Conservation (phyloP, 2,113 vertebrate species). For the Caracal caracal region DNA sequence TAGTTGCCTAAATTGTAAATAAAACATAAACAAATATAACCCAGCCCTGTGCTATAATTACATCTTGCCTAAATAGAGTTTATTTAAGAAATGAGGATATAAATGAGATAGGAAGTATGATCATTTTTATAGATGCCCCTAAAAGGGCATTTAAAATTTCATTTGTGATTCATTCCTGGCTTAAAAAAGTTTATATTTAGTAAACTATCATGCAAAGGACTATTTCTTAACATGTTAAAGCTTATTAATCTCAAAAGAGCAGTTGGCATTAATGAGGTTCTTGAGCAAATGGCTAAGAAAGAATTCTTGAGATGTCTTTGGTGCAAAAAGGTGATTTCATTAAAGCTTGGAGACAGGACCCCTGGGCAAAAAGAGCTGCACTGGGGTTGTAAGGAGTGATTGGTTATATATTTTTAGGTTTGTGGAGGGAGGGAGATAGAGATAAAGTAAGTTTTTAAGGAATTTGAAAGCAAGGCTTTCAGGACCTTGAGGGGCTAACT, state of each 20-base stretch:
- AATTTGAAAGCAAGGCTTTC: too few relatives aligned
- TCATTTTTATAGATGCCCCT: background rate
- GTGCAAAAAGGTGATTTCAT: too few relatives aligned
- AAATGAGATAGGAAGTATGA: background rate
- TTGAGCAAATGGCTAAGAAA: too few relatives aligned
- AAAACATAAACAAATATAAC: background rate
- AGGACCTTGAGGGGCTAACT: too few relatives aligned
- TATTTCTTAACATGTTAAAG: background rate
- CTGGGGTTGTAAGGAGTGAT: too few relatives aligned
- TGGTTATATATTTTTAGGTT: too few relatives aligned
- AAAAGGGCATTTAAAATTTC: background rate
- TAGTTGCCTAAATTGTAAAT: background rate
- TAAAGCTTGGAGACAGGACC: too few relatives aligned
- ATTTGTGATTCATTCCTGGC: background rate
- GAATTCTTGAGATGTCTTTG: too few relatives aligned
- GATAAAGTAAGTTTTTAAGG: too few relatives aligned
- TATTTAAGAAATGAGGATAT: background rate
- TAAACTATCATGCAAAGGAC: background rate
- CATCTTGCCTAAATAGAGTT: background rate
- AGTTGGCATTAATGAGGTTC: background rate
- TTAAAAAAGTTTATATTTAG: background rate
- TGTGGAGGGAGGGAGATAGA: too few relatives aligned
- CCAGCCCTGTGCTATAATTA: background rate
- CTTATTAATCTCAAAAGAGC: conserved; percentile 23
- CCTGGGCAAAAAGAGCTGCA: too few relatives aligned